Evolutionary conservation across 2,113 vertebrate species (phyloP).

Genomic region (Hipposideros armiger): DNA sequence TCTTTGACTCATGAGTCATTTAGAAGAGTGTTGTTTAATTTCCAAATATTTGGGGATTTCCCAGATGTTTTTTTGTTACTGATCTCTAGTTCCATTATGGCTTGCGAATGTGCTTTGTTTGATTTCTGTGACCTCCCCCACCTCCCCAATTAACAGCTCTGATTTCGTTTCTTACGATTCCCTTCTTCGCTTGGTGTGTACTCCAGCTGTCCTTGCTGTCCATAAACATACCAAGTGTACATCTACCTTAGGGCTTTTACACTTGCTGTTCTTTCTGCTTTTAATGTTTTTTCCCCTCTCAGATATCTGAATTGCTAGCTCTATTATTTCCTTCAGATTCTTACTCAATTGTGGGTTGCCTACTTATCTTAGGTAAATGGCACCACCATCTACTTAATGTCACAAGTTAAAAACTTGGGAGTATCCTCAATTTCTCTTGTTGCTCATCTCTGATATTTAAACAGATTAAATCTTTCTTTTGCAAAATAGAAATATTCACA

Average conservation of each 20-base stretch:
- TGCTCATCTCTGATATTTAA: conserved; percentile 17
- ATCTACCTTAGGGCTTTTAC: neutral
- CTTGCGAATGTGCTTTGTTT: neutral
- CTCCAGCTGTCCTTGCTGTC: neutral
- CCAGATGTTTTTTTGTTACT: neutral
- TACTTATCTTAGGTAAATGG: neutral
- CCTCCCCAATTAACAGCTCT: neutral
- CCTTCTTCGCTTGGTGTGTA: neutral
- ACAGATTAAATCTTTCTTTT: neutral
- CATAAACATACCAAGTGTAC: neutral
- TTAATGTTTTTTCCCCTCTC: neutral
- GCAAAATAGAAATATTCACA: neutral
- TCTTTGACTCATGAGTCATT: conserved; percentile 43
- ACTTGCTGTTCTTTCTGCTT: neutral
- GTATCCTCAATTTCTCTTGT: neutral
- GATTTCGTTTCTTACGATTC: neutral
- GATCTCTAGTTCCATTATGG: neutral
- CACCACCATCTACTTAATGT: neutral
- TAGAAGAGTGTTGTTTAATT: conserved; percentile 15
- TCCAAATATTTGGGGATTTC: neutral
- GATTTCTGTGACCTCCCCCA: neutral
- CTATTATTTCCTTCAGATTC: neutral
- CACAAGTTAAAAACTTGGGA: neutral
- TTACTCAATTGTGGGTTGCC: neutral
- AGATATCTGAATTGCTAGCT: neutral